Evolutionary conservation across 2,113 vertebrate species (phyloP), one percentile per base, ranked within the genome.

Genomic region (Nerophis lumbriciformis): DNA sequence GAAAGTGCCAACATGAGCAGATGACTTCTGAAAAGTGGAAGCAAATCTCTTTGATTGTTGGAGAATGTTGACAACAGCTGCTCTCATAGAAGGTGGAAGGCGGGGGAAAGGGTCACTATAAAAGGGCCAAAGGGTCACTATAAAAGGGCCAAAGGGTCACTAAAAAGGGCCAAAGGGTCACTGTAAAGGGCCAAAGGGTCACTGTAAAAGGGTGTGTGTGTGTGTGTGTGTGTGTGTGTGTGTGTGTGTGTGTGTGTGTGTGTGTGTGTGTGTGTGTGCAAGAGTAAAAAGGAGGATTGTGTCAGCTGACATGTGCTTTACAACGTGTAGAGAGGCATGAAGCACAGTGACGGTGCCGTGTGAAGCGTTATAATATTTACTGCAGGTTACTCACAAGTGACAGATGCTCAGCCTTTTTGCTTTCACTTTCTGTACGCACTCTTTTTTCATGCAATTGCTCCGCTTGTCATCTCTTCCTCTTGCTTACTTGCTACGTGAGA

Each of bases 281-380:
- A 52, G 45, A 73, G 74, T 53, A 59, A 75, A 66, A 79, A 72
- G 19, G 63, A 73, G 77, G 72, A 74, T 68, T 74, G 75, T 74
- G 76, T 73, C 72, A 66, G 71, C 78, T 61, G 83, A 77, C 81
- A 76, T 83, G 81, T 83, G 65, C 81, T 83, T 79, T 72, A 74
- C 72, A 72, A 77, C 71, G 77, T 76, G 77, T 75, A 63, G 69
- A 72, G 77, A 56, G 78, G 74, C 63, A 49, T 84, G 78, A 85
- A 77, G 76, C 73, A 62, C 61, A 69, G 78, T 78, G 66, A 37
- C 78, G 83, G 84, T 81, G 64, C 63, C 67, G 67, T 71, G 72
- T 82, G 70, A 83, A 74, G 74, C 79, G 70, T 79, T 85, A 85
- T 83, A 81, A 81, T 79, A 77, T 77, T 83, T 83, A 73, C 82